phyloP scores from a whole-genome alignment of 2,888 invertebrate genomes.

The Cerastis rubricosa region DNA sequence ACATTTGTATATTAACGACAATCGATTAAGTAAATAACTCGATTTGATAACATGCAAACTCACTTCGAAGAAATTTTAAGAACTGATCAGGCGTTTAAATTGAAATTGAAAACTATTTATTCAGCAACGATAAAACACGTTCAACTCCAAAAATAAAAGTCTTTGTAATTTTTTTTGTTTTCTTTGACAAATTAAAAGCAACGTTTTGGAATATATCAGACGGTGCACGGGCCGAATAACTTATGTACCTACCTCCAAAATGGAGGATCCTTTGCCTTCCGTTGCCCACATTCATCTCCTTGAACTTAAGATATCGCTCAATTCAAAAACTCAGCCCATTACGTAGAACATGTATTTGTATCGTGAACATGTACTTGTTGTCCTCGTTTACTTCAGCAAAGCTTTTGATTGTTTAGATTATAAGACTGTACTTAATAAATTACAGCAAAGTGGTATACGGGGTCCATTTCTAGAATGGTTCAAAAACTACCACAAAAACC shows the following conservation, averaged over 20 bases:
- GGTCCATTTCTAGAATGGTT: no score
- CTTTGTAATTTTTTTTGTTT: neutral
- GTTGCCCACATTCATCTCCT: constrained; percentile 35
- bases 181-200: constrained; percentile 38
- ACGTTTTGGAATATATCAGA: constrained; percentile 49
- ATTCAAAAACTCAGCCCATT: constrained; percentile 38
- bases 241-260: constrained; percentile 37
- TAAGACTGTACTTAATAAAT: no score
- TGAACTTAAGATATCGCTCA: constrained; percentile 29
- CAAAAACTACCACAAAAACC: no score
- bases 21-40: neutral
- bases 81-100: constrained; percentile 30
- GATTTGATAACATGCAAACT: constrained; percentile 1
- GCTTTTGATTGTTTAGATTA: no score
- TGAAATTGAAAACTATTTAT: neutral
- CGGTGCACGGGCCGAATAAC: constrained; percentile 41
- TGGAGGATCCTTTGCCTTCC: constrained; percentile 35
- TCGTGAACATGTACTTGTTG: no score
- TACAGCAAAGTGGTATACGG: no score
- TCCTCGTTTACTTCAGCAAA: no score
- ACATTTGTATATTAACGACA: neutral
- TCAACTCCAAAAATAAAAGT: neutral
- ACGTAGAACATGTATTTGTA: no score
- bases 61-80: neutral
- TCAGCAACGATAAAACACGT: neutral